Conservation (phyloP, 2,113 vertebrate genomes). For the Neodon shergylaensis region DNA sequence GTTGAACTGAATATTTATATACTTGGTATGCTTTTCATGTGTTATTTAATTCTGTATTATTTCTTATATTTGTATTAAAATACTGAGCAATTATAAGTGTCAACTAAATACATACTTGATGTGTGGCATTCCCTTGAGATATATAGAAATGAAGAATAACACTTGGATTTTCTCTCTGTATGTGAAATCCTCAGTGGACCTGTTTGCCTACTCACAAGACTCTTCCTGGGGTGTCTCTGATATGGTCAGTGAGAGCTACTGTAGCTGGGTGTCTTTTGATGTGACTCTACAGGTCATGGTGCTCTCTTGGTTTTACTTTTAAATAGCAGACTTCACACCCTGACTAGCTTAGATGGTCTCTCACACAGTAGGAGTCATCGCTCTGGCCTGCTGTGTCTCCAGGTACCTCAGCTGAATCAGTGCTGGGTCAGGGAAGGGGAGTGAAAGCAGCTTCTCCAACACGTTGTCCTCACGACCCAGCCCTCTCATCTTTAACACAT, state of each 20-base stretch:
- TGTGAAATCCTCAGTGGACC: neutral
- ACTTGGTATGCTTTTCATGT: slow-evolving; percentile 52
- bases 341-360: neutral
- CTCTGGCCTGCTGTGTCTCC: neutral
- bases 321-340: neutral
- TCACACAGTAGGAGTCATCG: neutral
- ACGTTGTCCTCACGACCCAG: neutral
- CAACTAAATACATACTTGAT: slow-evolving; percentile 41
- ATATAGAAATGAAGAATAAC: slow-evolving; percentile 38
- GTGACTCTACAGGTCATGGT: neutral
- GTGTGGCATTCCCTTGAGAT: slow-evolving; percentile 49
- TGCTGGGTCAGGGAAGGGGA: neutral
- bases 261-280: neutral
- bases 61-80: slow-evolving; percentile 76
- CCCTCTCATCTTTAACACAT: neutral
- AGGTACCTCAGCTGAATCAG: neutral
- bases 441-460: neutral
- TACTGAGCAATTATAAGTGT: slow-evolving; percentile 66
- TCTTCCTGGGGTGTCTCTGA: neutral
- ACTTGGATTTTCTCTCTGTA: neutral
- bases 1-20: slow-evolving; percentile 74
- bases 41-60: slow-evolving; percentile 79
- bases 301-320: neutral
- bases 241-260: neutral
- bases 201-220: neutral